phyloP scores from a whole-genome alignment of 1,140 invertebrate genomes.

The Carposina sasakii region DNA sequence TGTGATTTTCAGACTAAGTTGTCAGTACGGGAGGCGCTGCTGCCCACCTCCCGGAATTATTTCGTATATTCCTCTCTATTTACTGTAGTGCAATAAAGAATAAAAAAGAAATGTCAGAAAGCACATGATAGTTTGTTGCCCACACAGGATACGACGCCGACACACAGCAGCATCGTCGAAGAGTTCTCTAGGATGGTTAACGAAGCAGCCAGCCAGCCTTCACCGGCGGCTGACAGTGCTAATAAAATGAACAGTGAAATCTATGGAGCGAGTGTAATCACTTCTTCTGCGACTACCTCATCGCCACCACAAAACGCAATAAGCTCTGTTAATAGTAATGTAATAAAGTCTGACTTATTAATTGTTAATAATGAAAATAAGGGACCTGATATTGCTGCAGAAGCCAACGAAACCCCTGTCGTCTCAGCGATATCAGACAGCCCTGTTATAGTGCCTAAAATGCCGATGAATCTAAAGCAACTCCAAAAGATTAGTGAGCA shows the following conservation, averaged over 20 bases:
- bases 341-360: conserved; percentile 62
- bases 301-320: conserved; percentile 52
- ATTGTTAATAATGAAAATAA: conserved; percentile 52
- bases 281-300: conserved; percentile 29
- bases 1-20: no score
- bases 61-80: no score
- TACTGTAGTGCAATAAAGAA: no score
- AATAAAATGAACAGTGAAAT: conserved; percentile 43
- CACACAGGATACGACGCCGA: conserved; percentile 30
- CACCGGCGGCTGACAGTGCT: conserved; percentile 38
- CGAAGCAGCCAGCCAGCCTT: conserved; percentile 51
- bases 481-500: conserved; percentile 50
- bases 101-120: no score
- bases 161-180: conserved; percentile 51
- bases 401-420: conserved; percentile 50
- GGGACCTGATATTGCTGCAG: conserved; percentile 43
- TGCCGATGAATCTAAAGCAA: conserved; percentile 49
- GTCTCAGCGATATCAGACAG: conserved; percentile 63
- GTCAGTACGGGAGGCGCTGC: no score
- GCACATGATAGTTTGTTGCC: no score
- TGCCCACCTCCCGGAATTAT: no score
- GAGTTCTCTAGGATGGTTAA: conserved; percentile 57
- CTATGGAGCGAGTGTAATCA: conserved; percentile 41
- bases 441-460: conserved; percentile 68
- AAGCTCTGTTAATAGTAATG: conserved; percentile 54